Base-by-base conservation (phyloP, 2,113 vertebrate genomes). In the Anarhynchus alexandrinus region DNA sequence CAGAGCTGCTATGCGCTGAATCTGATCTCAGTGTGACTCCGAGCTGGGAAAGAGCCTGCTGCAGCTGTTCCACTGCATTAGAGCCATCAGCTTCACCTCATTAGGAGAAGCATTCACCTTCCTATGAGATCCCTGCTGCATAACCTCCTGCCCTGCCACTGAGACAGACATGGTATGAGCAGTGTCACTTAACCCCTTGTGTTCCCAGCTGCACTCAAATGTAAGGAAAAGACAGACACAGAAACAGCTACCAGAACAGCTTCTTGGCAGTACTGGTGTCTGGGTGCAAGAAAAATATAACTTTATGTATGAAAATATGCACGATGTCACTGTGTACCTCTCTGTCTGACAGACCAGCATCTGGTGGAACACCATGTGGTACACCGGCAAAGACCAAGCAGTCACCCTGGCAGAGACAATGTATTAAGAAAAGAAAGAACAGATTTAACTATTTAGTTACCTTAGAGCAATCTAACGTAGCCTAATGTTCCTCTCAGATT, bases 81-180 rank as follows among this genome's bases (percentile, higher is more conserved):
- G 25, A 76, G 30, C 64, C 87, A 92, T 96, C 78, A 85, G 91
- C 88, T 94, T 88, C 79, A 93, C 87, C 83, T 97, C 92, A 91
- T 97, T 93, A 97, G 59, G 64, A 93, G 83, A 91, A 69, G 67
- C 34, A 64, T 72, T 97, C 76, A 91, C 92, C 91, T 96, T 96
- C 90, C 82, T 67, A 11, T 76, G 91, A 93, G 77, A 89, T 74
- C 65, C 67, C 78, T 80, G 69, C 78, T 86, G 70, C 21, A 58
- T 54, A 69, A 93, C 91, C 87, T 93, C 78, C 82, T 96, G 47
- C 65, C 87, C 72, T 92, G 77, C 55, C 76, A 32, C 54, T 5
- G 34, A 70, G 64, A 81, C 64, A 88, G 55, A 29, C 38, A 52
- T 12, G 12, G 45, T 82, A 25, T 1, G 5, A 74, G 59, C 49